phyloP scores from a whole-genome alignment of 2,797 vertebrate species.

The Chaetophractus vellerosus region DNA sequence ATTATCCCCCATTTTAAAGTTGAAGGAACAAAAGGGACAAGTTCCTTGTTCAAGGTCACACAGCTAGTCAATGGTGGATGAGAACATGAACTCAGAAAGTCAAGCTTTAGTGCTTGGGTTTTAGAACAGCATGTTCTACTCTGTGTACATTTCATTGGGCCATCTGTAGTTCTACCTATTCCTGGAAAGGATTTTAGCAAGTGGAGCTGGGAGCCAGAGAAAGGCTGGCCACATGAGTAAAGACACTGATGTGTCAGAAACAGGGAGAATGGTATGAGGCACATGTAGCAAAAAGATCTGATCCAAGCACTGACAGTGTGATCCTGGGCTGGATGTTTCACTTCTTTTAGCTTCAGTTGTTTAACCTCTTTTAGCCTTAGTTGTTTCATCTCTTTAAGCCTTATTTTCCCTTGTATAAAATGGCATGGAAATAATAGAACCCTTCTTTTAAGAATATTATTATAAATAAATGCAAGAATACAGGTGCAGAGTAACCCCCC shows the following conservation, averaged over 20 bases:
- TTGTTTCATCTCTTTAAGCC: not conserved
- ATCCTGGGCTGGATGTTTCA: not conserved
- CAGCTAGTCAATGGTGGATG: not conserved
- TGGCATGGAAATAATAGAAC: not conserved
- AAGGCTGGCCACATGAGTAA: not conserved
- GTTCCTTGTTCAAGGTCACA: not conserved
- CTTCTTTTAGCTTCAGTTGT: too few species aligned
- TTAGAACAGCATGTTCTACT: not conserved
- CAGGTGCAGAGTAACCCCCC: not conserved
- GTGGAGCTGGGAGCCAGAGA: not conserved
- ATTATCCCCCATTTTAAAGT: not conserved
- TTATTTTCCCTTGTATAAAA: not conserved
- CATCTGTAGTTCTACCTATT: not conserved
- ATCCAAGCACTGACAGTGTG: not conserved
- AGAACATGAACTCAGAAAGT: not conserved
- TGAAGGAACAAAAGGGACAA: not conserved
- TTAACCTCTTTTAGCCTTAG: not conserved
- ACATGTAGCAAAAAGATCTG: not conserved
- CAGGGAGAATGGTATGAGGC: not conserved
- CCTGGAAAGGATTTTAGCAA: not conserved
- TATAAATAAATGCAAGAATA: not conserved
- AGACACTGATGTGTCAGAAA: not conserved
- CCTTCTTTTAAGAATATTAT: not conserved
- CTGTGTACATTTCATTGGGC: not conserved
- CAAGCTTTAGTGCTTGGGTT: not conserved